Evolutionary conservation across 1,140 invertebrate species (phyloP).

Genomic region (Drosophila chauvacae): DNA sequence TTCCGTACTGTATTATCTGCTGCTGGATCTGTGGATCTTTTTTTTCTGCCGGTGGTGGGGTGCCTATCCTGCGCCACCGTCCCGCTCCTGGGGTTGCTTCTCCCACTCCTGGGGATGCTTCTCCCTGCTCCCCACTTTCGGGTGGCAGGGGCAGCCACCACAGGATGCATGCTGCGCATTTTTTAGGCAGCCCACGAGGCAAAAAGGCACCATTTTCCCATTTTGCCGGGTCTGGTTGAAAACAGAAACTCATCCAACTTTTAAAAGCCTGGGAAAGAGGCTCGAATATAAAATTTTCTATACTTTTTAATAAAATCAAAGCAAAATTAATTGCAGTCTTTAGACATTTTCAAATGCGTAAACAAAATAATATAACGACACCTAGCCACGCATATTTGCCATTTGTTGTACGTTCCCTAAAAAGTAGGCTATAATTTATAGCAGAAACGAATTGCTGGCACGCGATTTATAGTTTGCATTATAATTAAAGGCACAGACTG

Average conservation of each 20-base stretch:
- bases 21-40: slow-evolving; percentile 43
- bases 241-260: slow-evolving; percentile 19
- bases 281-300: slow-evolving; percentile 1
- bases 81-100: not conserved
- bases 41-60: slow-evolving; percentile 5
- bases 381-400: too few species aligned
- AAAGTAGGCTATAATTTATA: slow-evolving; percentile 15
- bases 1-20: slow-evolving; percentile 75
- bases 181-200: slow-evolving; percentile 53
- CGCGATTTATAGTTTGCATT: not conserved
- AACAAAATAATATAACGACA: not conserved
- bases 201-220: slow-evolving; percentile 52
- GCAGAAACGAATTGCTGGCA: not conserved
- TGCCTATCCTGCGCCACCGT: not conserved
- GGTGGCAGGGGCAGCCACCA: slow-evolving; percentile 2
- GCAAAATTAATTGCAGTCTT: not conserved
- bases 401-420: not conserved
- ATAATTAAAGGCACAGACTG: not conserved
- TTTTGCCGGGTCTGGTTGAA: slow-evolving; percentile 56
- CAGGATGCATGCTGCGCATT: slow-evolving; percentile 68
- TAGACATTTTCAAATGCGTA: not conserved
- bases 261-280: not conserved
- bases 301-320: not conserved
- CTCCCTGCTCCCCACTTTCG: not conserved
- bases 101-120: not conserved